A percentile compares a stretch with the other conserved stretches of the same genome.
These are phyloP conservation scores for Actinemys pallida DNA, from an alignment of 2,113 vertebrate species.

Conservation along the genomic window DNA sequence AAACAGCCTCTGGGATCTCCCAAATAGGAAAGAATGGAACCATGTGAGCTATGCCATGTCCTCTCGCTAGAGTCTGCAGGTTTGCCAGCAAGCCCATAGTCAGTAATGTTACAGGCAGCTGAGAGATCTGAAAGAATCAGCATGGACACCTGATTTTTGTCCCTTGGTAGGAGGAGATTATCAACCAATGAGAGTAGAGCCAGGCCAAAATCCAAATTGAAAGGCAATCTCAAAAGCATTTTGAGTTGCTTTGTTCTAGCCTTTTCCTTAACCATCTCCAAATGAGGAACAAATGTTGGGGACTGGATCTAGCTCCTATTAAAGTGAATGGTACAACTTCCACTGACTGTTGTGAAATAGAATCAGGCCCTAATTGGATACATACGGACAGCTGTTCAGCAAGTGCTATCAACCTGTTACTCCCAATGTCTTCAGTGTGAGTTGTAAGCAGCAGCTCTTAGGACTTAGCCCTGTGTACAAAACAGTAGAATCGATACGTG, in stretches of 20 bases:
- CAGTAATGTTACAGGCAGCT: neutral
- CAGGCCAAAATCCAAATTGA: neutral
- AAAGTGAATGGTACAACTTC: neutral
- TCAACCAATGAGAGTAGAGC: neutral
- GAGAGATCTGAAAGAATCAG: neutral
- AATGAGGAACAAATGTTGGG: neutral
- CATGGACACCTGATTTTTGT: neutral
- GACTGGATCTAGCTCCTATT: neutral
- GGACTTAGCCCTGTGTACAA: neutral
- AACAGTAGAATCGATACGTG: neutral
- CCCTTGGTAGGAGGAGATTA: neutral
- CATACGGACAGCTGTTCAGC: neutral
- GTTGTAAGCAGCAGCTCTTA: neutral
- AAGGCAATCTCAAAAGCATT: neutral
- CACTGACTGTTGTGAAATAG: neutral
- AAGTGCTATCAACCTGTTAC: conserved; percentile 5
- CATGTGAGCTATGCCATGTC: neutral
- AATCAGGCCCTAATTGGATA: neutral
- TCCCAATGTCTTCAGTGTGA: neutral
- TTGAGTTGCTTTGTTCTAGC: neutral
- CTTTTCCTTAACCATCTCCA: neutral
- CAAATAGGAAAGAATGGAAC: neutral
- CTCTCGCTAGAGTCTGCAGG: neutral
- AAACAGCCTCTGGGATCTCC: neutral
- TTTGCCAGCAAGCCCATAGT: neutral